phyloP scores from a whole-genome alignment of 2,113 vertebrate species.

The Malurus cyaneus region DNA sequence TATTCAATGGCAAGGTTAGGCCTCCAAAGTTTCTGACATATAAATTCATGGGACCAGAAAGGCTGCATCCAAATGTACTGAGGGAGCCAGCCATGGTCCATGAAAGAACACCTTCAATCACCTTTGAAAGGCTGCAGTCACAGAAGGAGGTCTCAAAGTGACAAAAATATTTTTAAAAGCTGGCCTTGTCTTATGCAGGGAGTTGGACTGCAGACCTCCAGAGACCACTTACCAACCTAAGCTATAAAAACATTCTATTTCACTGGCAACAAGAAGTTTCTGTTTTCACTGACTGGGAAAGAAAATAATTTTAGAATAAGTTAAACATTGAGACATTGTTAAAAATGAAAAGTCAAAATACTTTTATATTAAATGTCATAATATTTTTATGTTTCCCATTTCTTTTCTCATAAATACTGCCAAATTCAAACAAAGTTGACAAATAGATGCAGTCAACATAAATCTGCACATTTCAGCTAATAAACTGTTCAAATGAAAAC shows the following conservation, averaged over 20 bases:
- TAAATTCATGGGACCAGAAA: neutral
- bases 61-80: neutral
- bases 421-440: slow-evolving; percentile 10
- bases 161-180: neutral
- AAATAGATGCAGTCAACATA: neutral
- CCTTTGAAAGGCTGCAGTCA: neutral
- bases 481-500: slow-evolving; percentile 28
- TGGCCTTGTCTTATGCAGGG: neutral
- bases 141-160: neutral
- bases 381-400: slow-evolving; percentile 14
- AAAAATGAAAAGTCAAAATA: slow-evolving; percentile 11
- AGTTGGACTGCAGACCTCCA: neutral
- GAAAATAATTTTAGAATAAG: neutral
- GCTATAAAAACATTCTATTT: neutral
- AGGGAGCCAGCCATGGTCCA: rapidly evolving
- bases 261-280: neutral
- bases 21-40: neutral
- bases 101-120: neutral
- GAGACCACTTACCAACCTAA: neutral
- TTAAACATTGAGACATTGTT: neutral
- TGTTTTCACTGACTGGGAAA: neutral
- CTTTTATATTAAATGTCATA: neutral
- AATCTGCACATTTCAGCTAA: neutral
- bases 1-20: neutral
- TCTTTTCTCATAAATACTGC: neutral